Conservation (phyloP, 2,888 invertebrate species). For the Melinaea menophilus region DNA sequence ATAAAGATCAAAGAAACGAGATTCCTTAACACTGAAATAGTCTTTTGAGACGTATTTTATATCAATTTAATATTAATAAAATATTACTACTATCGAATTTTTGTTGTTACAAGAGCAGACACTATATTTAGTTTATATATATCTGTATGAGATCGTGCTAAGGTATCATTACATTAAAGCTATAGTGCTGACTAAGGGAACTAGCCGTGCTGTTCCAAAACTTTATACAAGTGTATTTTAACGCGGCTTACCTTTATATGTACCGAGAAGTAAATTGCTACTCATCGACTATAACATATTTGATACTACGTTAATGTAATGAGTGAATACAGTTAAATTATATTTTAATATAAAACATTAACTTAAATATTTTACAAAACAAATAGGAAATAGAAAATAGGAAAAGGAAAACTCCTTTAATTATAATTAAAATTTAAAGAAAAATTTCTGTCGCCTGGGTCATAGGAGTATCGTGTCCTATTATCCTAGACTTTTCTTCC, state of each 20-base stretch:
- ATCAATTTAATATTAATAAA: too few relatives aligned
- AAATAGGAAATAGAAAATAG: too few relatives aligned
- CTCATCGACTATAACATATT: background rate
- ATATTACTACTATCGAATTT: too few relatives aligned
- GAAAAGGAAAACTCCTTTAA: too few relatives aligned
- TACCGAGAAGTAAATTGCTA: background rate
- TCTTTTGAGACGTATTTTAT: too few relatives aligned
- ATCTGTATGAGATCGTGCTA: background rate
- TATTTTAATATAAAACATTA: background rate
- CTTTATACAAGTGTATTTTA: slow-evolving; percentile 54
- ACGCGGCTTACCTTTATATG: slow-evolving; percentile 45
- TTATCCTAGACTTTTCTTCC: slow-evolving; percentile 31
- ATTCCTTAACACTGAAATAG: background rate
- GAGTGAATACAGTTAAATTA: too few relatives aligned
- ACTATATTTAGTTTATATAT: too few relatives aligned
- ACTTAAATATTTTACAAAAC: background rate
- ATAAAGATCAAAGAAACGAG: slow-evolving; percentile 59
- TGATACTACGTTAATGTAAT: background rate
- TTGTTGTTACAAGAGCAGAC: slow-evolving; percentile 3
- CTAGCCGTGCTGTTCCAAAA: slow-evolving; percentile 36
- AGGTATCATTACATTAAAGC: too few relatives aligned
- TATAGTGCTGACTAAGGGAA: slow-evolving; percentile 60
- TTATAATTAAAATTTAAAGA: background rate
- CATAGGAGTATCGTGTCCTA: slow-evolving; percentile 37
- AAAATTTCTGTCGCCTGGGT: slow-evolving; percentile 29